These are phyloP conservation scores for Aulostomus chinensis DNA, from an alignment of 2,797 vertebrate species.

Conservation along the genomic window DNA sequence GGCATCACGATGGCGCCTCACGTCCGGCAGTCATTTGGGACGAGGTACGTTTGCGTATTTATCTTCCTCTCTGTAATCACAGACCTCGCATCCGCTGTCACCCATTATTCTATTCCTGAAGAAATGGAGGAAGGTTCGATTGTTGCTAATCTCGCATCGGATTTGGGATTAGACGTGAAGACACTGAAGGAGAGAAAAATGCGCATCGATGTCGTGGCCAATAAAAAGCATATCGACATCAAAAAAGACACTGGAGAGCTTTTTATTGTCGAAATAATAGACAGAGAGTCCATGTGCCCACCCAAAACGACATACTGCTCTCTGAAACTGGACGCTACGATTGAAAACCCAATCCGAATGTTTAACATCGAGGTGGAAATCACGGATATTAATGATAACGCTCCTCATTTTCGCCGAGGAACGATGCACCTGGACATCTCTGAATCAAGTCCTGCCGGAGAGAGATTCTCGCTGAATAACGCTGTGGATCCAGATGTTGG, in stretches of 20 bases:
- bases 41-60: slow-evolving; percentile 23
- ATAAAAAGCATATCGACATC: slow-evolving; percentile 69
- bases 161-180: slow-evolving; percentile 68
- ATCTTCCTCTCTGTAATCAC: slow-evolving; percentile 20
- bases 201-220: slow-evolving; percentile 64
- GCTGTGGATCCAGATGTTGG: slow-evolving; percentile 63
- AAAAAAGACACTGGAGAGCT: slow-evolving; percentile 71
- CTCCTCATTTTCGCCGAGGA: slow-evolving; percentile 59
- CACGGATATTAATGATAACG: slow-evolving; percentile 66
- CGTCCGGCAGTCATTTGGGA: background rate
- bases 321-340: slow-evolving; percentile 55
- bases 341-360: slow-evolving; percentile 71
- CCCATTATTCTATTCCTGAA: slow-evolving; percentile 76
- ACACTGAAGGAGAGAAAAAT: slow-evolving; percentile 57
- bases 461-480: slow-evolving; percentile 60
- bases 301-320: slow-evolving; percentile 35
- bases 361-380: slow-evolving; percentile 70
- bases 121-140: slow-evolving; percentile 76
- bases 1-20: slow-evolving; percentile 1
- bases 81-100: slow-evolving; percentile 39
- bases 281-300: slow-evolving; percentile 59
- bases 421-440: slow-evolving; percentile 71
- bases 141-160: slow-evolving; percentile 76
- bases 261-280: slow-evolving; percentile 59
- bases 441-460: slow-evolving; percentile 62